These are phyloP conservation scores for Jordanella pulchra DNA, from an alignment of 2,797 vertebrate species.

Conservation along the genomic window DNA sequence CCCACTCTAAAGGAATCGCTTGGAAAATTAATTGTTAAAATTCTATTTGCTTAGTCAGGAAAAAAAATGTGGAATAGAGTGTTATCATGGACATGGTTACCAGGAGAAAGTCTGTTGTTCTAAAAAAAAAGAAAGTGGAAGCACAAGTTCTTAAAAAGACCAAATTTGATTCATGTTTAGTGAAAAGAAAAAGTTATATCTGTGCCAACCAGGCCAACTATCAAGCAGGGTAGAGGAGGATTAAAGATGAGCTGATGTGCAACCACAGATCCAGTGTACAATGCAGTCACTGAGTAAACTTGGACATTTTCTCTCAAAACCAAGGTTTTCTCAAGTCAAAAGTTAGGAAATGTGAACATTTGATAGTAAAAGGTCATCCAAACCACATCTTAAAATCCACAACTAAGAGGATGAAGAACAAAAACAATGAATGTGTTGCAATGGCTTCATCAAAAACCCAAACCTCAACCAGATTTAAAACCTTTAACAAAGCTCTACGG, in stretches of 20 bases:
- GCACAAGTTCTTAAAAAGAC: neutral
- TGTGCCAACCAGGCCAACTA: neutral
- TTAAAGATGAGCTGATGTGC: neutral
- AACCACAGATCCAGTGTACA: neutral
- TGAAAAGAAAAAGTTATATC: neutral
- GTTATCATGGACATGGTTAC: no score
- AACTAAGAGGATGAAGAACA: neutral
- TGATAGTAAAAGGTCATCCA: neutral
- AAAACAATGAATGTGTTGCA: neutral
- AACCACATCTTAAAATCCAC: neutral
- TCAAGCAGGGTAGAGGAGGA: neutral
- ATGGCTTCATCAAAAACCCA: neutral
- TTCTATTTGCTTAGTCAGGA: neutral
- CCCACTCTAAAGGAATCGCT: neutral
- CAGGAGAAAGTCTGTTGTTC: no score
- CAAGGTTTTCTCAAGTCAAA: neutral
- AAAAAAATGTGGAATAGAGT: no score
- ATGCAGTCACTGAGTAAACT: neutral
- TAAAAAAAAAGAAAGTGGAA: neutral
- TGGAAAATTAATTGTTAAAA: neutral
- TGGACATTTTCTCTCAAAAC: neutral
- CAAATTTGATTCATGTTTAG: neutral
- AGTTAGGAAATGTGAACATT: neutral
- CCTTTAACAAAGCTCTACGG: no score
- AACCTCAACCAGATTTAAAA: neutral